Evolutionary conservation across 2,113 vertebrate genomes (phyloP).

Genomic region (Vireo altiloquus): DNA sequence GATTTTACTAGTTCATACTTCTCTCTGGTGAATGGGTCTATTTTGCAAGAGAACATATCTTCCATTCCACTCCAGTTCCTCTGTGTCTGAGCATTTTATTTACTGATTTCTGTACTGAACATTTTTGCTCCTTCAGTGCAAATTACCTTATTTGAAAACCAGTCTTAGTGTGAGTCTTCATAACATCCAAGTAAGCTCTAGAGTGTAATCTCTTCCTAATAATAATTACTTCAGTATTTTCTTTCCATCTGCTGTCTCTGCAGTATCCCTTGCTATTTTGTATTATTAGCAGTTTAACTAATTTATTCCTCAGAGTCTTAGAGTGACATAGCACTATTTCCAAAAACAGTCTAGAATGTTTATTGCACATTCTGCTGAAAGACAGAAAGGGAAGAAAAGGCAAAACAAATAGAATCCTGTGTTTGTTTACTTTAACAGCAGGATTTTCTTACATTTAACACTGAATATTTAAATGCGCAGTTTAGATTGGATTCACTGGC

Average conservation of each 20-base stretch:
- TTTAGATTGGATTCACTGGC: not conserved
- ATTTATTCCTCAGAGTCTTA: constrained; percentile 64
- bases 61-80: not conserved
- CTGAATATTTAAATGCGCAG: not conserved
- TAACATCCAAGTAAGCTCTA: not conserved
- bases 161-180: not conserved
- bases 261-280: constrained; percentile 35
- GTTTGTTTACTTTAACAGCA: not conserved
- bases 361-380: not conserved
- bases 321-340: constrained; percentile 31
- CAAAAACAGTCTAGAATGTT: constrained; percentile 7
- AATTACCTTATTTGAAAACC: not conserved
- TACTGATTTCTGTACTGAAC: not conserved
- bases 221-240: constrained; percentile 58
- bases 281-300: constrained; percentile 58
- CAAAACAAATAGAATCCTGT: not conserved
- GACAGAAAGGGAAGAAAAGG: not conserved
- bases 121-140: not conserved
- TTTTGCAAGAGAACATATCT: not conserved
- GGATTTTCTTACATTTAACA: not conserved
- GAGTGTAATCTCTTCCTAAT: constrained; percentile 1
- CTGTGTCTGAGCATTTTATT: not conserved
- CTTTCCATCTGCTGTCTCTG: constrained; percentile 50
- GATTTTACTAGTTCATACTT: not conserved
- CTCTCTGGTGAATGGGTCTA: not conserved